These are phyloP conservation scores for Falco peregrinus DNA, from an alignment of 2,797 vertebrate species.

Conservation along the genomic window DNA sequence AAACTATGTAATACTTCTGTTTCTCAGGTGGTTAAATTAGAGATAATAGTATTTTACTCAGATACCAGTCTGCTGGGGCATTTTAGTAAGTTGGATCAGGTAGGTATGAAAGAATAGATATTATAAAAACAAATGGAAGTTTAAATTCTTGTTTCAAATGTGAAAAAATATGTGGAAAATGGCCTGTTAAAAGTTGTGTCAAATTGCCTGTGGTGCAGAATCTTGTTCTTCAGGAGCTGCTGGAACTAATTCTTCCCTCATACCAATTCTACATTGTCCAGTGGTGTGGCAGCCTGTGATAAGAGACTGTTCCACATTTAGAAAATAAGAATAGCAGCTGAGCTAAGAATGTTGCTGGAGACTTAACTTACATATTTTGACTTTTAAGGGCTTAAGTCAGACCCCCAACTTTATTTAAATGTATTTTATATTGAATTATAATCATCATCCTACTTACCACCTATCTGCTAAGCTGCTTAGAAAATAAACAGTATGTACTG, in stretches of 20 bases:
- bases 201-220: neutral
- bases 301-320: conserved; percentile 35
- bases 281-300: conserved; percentile 39
- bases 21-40: neutral
- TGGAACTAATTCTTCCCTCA: conserved; percentile 45
- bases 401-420: conserved; percentile 60
- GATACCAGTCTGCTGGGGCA: neutral
- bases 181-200: neutral
- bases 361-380: conserved; percentile 10
- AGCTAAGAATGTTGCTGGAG: neutral
- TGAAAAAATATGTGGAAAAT: neutral
- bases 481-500: conserved; percentile 50
- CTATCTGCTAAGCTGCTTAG: conserved; percentile 58
- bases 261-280: conserved; percentile 23
- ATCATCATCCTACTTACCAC: conserved; percentile 49
- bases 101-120: neutral
- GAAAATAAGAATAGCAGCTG: conserved; percentile 19
- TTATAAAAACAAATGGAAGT: neutral
- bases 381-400: conserved; percentile 40
- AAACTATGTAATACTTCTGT: neutral
- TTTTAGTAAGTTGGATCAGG: neutral
- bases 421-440: conserved; percentile 62
- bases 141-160: neutral
- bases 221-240: conserved; percentile 22
- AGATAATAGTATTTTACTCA: neutral